phyloP scores from a whole-genome alignment of 2,113 vertebrate species.

The Zingel zingel region DNA sequence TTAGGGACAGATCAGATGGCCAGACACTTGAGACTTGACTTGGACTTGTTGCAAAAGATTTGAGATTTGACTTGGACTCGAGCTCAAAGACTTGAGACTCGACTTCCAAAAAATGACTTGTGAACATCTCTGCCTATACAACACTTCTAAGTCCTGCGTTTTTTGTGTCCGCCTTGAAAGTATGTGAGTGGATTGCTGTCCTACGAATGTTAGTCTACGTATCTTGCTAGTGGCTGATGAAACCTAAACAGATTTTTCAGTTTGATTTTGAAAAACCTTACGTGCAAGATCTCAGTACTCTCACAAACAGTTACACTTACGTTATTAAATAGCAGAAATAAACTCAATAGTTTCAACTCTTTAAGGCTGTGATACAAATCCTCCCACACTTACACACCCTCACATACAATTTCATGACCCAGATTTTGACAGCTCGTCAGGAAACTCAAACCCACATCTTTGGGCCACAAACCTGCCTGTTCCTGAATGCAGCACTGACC shows the following conservation, averaged over 20 bases:
- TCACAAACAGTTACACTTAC: not conserved
- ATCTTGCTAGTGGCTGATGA: not conserved
- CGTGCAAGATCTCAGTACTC: not conserved
- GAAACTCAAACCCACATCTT: constrained; percentile 42
- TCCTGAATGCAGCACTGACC: constrained; percentile 41
- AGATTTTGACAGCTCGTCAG: constrained; percentile 50
- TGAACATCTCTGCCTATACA: too few relatives aligned
- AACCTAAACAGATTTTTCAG: too few relatives aligned
- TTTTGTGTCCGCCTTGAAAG: too few relatives aligned
- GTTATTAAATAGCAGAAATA: not conserved
- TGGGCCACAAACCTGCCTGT: constrained; percentile 30
- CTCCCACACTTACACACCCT: not conserved
- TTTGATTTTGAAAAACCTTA: not conserved
- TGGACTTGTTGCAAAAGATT: too few relatives aligned
- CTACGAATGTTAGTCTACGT: too few relatives aligned
- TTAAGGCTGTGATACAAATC: not conserved
- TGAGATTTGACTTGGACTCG: too few relatives aligned
- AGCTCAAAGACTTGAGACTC: too few relatives aligned
- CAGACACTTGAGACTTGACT: too few relatives aligned
- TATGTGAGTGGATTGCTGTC: too few relatives aligned
- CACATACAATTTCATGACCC: constrained; percentile 18
- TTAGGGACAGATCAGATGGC: too few relatives aligned
- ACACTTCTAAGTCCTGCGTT: too few relatives aligned
- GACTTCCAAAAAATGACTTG: too few relatives aligned
- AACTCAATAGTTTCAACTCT: not conserved